Conservation (phyloP, 2,113 vertebrate genomes). For the Eulemur rufifrons region DNA sequence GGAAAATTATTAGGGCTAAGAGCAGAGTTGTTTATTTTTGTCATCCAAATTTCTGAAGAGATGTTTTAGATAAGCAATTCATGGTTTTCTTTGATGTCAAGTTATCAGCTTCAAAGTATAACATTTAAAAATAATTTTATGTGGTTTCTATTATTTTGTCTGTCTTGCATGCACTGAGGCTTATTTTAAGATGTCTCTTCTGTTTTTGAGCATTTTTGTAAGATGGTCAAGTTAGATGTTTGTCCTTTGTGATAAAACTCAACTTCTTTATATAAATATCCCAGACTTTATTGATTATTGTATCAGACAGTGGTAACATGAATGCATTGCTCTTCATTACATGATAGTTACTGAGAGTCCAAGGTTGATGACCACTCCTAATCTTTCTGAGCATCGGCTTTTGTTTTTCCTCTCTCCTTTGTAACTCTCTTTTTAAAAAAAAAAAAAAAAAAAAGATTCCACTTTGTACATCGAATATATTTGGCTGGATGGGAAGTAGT, state of each 20-base stretch:
- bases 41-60: slow-evolving; percentile 69
- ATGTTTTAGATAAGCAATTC: slow-evolving; percentile 69
- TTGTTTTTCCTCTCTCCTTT: neutral
- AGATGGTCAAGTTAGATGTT: slow-evolving; percentile 72
- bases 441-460: neutral
- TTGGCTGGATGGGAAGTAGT: neutral
- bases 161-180: slow-evolving; percentile 39
- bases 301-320: slow-evolving; percentile 9
- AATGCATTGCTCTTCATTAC: neutral
- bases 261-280: slow-evolving; percentile 38
- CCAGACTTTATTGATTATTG: slow-evolving; percentile 21
- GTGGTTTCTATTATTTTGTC: slow-evolving; percentile 68
- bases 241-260: slow-evolving; percentile 46
- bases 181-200: slow-evolving; percentile 63
- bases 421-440: neutral
- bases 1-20: slow-evolving; percentile 40
- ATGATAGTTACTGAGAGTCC: neutral
- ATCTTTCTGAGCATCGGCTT: neutral
- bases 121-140: slow-evolving; percentile 73
- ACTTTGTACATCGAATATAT: neutral
- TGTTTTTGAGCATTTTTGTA: slow-evolving; percentile 65
- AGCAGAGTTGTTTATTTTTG: slow-evolving; percentile 70
- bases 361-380: neutral
- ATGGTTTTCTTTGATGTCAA: slow-evolving; percentile 71
- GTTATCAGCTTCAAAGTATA: slow-evolving; percentile 74